These are phyloP conservation scores for Petrocephalus zakoni DNA, from an alignment of 2,113 vertebrate genomes.

Conservation along the genomic window DNA sequence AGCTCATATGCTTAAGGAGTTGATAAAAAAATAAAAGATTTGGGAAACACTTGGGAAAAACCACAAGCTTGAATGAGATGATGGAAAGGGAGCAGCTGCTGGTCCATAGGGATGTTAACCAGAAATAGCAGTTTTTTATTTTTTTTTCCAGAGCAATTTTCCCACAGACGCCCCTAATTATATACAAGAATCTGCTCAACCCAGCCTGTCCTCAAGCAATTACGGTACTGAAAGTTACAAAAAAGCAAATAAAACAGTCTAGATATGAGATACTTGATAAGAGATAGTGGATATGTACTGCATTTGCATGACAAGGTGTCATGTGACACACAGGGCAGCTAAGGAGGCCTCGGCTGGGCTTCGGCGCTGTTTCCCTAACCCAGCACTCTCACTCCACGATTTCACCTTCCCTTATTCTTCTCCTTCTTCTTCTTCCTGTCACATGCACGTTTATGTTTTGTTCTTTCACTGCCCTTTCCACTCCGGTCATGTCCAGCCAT, in stretches of 20 bases:
- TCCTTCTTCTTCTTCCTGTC: slow-evolving; percentile 13
- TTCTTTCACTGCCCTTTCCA: slow-evolving; percentile 2
- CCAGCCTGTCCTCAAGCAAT: neutral
- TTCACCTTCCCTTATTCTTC: slow-evolving; percentile 23
- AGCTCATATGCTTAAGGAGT: neutral
- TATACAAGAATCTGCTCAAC: neutral
- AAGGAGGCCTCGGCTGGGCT: neutral
- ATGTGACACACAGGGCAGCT: neutral
- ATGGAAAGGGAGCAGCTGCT: neutral
- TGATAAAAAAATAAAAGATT: neutral
- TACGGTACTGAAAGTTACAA: neutral
- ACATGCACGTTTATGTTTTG: neutral
- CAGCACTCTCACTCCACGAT: neutral
- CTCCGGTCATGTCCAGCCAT: slow-evolving; percentile 37
- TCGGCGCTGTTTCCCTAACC: neutral
- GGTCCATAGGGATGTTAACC: neutral
- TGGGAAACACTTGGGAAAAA: neutral
- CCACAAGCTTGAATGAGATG: neutral
- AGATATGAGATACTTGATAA: neutral
- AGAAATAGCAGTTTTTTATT: neutral
- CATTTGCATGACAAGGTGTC: neutral
- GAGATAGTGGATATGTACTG: neutral
- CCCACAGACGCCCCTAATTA: neutral
- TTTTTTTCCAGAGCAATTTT: neutral
- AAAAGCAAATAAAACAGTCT: neutral